Base-by-base conservation (phyloP, 2,797 vertebrate species). In the Sparus aurata region DNA sequence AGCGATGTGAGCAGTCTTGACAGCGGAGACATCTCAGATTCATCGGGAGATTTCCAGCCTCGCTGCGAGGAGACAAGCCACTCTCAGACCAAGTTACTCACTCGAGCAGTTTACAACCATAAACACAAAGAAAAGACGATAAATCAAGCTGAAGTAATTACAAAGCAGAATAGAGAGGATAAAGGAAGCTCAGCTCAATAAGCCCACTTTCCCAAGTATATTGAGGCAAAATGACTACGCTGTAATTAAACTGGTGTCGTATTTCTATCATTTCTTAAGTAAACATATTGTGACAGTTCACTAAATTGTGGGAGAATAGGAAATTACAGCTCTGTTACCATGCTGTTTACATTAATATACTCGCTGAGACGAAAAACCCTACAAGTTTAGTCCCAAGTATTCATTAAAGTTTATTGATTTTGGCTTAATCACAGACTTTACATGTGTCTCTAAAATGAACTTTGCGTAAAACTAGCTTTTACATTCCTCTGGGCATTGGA, bases 81-180 rank as follows among this genome's bases (percentile, higher is more conserved):
- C 91, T 92, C 91, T 91, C 92, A 91, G 90, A 92, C 92, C 93
- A 91, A 93, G 91, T 92, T 92, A 89, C 89, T 90, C 89, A 91
- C 87, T 93, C 73, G 62, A 92, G 91, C 92, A 91, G 91, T 92
- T 93, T 94, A 91, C 92, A 86, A 83, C 91, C 91, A 89, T 94
- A 94, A 95, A 95, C 93, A 94, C 92, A 92, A 94, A 93, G 92
- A 94, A 94, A 95, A 87, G 86, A 93, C 67, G 81, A 90, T 93
- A 94, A 94, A 94, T 95, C 94, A 93, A 80, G 89, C 87, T 76
- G 87, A 87, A 92, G 93, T 95, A 95, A 95, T 96, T 95, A 95
- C 91, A 94, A 95, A 95, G 95, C 89, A 90, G 89, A 91, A 89
- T 82, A 82, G 85, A 80, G 87, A 83, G 87, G 80, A 87, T 81